These are phyloP conservation scores for Planiliza haematocheilus DNA, from an alignment of 2,113 vertebrate genomes.

Conservation along the genomic window DNA sequence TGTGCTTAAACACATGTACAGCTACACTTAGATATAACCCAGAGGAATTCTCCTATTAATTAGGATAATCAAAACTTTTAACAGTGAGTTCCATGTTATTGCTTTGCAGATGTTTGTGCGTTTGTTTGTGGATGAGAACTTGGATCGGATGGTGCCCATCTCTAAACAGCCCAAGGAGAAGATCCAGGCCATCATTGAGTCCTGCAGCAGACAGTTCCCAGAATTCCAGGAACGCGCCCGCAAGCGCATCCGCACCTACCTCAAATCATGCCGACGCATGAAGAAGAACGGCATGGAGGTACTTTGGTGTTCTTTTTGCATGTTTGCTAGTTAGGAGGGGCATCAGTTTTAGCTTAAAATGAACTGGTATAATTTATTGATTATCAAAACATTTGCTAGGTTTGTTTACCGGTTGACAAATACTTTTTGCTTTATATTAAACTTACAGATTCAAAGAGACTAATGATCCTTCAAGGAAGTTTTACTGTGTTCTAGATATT, in stretches of 20 bases:
- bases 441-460: no score
- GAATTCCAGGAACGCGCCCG: conserved; percentile 98
- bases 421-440: no score
- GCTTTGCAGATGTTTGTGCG: conserved; percentile 95
- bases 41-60: no score
- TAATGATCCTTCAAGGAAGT: no score
- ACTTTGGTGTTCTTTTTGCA: not conserved
- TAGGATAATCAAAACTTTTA: no score
- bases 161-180: conserved; percentile 99
- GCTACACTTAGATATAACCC: no score
- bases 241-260: conserved; percentile 99
- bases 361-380: no score
- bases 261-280: conserved; percentile 99
- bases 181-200: conserved; percentile 99
- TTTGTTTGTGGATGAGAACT: conserved; percentile 98
- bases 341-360: no score
- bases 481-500: no score
- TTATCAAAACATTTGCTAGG: no score
- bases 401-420: no score
- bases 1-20: no score
- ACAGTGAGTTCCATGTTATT: not conserved
- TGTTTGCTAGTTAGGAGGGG: not conserved
- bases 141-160: conserved; percentile 99
- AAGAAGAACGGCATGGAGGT: conserved; percentile 99
- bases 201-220: conserved; percentile 97